Conservation (phyloP, 2,797 vertebrate genomes). For the Emys orbicularis region DNA sequence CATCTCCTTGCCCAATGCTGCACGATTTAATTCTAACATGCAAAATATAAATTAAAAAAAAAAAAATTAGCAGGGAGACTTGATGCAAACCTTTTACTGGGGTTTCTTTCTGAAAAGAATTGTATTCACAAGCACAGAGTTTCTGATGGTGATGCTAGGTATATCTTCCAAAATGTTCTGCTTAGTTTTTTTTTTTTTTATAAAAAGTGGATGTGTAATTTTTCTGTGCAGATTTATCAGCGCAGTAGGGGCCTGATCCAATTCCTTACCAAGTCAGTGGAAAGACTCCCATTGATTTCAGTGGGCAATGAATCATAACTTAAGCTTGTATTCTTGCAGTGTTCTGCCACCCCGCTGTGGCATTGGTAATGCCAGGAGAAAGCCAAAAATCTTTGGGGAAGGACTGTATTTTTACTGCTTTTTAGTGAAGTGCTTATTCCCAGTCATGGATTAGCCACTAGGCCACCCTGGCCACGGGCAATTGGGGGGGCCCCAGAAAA, state of each 20-base stretch:
- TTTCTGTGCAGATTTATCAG: not conserved
- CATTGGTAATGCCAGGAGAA: not conserved
- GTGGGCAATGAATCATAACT: not conserved
- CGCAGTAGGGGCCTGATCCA: not conserved
- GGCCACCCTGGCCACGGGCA: too few species aligned
- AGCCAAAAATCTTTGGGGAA: not conserved
- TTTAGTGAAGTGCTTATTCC: not conserved
- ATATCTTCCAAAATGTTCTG: not conserved
- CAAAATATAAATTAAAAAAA: not conserved
- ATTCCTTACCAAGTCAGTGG: not conserved
- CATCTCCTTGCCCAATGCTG: not conserved
- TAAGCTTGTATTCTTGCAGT: not conserved
- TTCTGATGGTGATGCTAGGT: not conserved
- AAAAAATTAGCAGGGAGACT: not conserved
- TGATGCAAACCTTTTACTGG: not conserved
- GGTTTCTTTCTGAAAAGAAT: not conserved
- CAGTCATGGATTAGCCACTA: too few species aligned
- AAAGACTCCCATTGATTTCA: not conserved
- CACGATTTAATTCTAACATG: not conserved
- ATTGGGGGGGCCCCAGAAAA: too few species aligned
- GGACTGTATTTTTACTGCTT: not conserved
- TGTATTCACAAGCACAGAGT: not conserved
- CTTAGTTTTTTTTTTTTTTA: not conserved
- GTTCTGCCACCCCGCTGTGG: not conserved
- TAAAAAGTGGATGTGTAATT: not conserved